Evolutionary conservation across 2,113 vertebrate genomes (phyloP).

Genomic region (Saccopteryx leptura): DNA sequence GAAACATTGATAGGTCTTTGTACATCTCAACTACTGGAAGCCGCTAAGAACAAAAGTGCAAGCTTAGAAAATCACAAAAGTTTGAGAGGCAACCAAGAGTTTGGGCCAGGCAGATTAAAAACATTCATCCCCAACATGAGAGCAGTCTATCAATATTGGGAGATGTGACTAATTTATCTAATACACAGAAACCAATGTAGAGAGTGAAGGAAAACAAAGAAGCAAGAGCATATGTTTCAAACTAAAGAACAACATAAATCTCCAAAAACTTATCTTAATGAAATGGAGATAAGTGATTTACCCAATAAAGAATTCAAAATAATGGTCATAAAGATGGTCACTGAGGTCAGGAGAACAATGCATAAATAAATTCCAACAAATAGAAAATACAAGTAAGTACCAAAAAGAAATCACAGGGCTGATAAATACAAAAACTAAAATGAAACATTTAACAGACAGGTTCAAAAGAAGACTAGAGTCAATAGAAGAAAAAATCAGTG

Average conservation of each 20-base stretch:
- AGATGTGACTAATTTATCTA: not conserved
- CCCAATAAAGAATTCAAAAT: not conserved
- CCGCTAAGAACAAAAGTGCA: not conserved
- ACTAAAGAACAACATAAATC: not conserved
- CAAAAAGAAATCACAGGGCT: not conserved
- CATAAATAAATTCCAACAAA: not conserved
- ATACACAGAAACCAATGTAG: not conserved
- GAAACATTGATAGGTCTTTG: not conserved
- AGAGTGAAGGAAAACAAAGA: not conserved
- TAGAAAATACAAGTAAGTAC: not conserved
- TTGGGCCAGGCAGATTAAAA: not conserved
- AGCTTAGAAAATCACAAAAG: not conserved
- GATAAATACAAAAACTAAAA: not conserved
- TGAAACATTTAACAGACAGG: not conserved
- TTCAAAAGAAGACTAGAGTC: not conserved
- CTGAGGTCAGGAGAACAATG: not conserved
- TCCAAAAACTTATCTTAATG: not conserved
- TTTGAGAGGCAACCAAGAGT: not conserved
- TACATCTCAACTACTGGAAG: not conserved
- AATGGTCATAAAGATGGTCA: not conserved
- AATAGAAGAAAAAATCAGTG: not conserved
- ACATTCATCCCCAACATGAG: not conserved
- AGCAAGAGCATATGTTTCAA: not conserved
- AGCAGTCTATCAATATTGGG: not conserved
- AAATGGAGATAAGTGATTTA: not conserved